Evolutionary conservation across 2,888 invertebrate genomes (phyloP).

Genomic region (Eledone cirrhosa): DNA sequence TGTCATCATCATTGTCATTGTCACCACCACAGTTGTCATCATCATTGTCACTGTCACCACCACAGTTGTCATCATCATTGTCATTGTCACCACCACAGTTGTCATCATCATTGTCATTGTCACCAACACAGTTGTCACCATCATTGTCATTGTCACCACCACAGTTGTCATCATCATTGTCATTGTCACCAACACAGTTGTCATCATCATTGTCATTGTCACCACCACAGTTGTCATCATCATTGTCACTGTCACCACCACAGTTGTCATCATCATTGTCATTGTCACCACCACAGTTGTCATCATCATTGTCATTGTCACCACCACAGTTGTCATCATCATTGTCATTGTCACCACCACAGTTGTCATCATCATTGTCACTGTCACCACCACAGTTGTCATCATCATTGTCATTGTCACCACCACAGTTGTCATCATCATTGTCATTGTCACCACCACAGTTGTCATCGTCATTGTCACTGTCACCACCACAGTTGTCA

Average conservation of each 20-base stretch:
- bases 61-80: not conserved
- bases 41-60: slow-evolving; percentile 6
- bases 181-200: no score
- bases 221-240: no score
- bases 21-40: not conserved
- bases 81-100: no score
- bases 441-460: not conserved
- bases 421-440: not conserved
- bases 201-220: no score
- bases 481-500: not conserved
- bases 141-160: no score
- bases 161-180: no score
- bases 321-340: slow-evolving; percentile 1
- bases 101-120: no score
- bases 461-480: not conserved
- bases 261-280: no score
- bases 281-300: not conserved
- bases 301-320: not conserved
- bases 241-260: no score
- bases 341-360: not conserved
- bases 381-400: not conserved
- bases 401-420: not conserved
- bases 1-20: not conserved
- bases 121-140: no score
- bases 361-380: not conserved